phyloP scores from a whole-genome alignment of 2,888 invertebrate species.

The Pollenia angustigena region DNA sequence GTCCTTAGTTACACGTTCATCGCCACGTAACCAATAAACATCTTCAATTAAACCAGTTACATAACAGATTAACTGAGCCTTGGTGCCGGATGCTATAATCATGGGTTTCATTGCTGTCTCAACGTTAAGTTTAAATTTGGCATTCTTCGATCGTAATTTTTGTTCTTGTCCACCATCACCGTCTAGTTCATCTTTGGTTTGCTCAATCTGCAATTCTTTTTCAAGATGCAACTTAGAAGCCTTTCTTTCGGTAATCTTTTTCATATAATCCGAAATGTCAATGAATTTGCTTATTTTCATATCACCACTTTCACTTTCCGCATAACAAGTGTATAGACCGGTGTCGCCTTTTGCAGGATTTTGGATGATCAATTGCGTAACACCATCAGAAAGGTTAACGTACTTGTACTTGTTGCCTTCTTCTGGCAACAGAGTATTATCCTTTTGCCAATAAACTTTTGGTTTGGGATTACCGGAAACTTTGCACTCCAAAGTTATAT shows the following conservation, averaged over 20 bases:
- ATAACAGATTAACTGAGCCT: conserved; percentile 91
- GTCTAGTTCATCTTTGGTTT: conserved; percentile 69
- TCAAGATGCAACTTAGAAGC: conserved; percentile 52
- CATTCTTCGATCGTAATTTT: conserved; percentile 83
- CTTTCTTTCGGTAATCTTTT: conserved; percentile 76
- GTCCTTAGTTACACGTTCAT: conserved; percentile 86
- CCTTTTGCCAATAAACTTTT: conserved; percentile 87
- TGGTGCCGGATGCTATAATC: conserved; percentile 89
- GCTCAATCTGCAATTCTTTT: conserved; percentile 80
- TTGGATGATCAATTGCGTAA: conserved; percentile 88
- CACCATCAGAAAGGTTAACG: conserved; percentile 88
- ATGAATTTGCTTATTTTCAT: conserved; percentile 83
- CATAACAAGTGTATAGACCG: conserved; percentile 91
- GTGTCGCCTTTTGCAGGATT: conserved; percentile 88
- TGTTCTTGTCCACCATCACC: conserved; percentile 50
- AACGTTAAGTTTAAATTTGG: conserved; percentile 89
- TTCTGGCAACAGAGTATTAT: conserved; percentile 87
- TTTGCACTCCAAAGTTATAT: conserved; percentile 90
- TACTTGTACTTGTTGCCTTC: conserved; percentile 86
- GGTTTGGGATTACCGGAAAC: conserved; percentile 90
- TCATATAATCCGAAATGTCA: conserved; percentile 81
- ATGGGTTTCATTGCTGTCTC: conserved; percentile 90
- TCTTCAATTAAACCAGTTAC: conserved; percentile 89
- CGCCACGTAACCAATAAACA: conserved; percentile 90
- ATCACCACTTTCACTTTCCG: conserved; percentile 88